Percentiles rank a stretch among this genome's conserved stretches.
Conservation (phyloP, 2,888 invertebrate genomes). For the Drosophila rubida region DNA sequence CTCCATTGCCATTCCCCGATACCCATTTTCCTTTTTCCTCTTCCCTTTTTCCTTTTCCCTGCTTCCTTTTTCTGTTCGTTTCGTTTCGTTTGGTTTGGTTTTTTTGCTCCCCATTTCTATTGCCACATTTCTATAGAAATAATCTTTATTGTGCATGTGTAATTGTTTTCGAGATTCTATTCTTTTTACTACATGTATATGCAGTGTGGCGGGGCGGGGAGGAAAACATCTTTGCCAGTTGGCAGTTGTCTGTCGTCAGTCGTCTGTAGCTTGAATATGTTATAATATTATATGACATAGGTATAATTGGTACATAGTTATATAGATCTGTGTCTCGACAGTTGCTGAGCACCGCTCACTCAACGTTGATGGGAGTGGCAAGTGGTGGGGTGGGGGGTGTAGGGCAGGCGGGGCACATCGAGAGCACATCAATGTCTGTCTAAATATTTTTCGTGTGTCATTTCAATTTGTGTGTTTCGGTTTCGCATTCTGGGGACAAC, state of each 20-base stretch:
- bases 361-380: conserved; percentile 8
- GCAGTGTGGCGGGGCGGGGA: background rate
- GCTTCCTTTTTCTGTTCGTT: too few species aligned
- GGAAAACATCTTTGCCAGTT: conserved; percentile 16
- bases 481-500: conserved; percentile 30
- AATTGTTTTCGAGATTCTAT: conserved; percentile 46
- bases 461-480: conserved; percentile 48
- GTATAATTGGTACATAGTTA: conserved; percentile 31
- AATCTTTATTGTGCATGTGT: conserved; percentile 48
- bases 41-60: background rate
- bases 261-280: conserved; percentile 2
- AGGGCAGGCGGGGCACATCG: background rate
- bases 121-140: conserved; percentile 31
- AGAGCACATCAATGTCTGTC: conserved; percentile 48
- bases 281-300: conserved; percentile 32
- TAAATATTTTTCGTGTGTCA: conserved; percentile 53
- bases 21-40: conserved; percentile 1
- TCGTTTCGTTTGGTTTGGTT: background rate
- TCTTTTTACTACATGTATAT: conserved; percentile 10
- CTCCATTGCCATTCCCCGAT: background rate
- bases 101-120: conserved; percentile 1
- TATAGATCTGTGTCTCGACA: conserved; percentile 42
- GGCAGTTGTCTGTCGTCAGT: conserved; percentile 2
- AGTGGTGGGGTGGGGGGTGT: too few species aligned
- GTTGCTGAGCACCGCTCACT: conserved; percentile 32